A percentile compares a stretch with the other conserved stretches of the same genome.
Evolutionary conservation across 2,888 invertebrate genomes (phyloP).

Genomic region (Buathra laborator): DNA sequence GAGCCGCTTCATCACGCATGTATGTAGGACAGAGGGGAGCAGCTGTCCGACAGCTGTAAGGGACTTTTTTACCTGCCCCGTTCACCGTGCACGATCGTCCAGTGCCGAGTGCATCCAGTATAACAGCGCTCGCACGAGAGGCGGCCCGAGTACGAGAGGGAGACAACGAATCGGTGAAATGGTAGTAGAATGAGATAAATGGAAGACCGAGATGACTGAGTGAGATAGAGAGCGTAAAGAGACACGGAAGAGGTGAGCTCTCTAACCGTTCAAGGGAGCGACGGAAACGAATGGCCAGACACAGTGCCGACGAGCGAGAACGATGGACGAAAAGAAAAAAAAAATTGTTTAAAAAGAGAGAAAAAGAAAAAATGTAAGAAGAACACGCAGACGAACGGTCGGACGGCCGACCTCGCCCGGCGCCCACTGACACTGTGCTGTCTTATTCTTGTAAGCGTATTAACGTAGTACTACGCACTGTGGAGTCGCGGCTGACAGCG

Average conservation of each 20-base stretch:
- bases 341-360: neutral
- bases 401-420: constrained; percentile 47
- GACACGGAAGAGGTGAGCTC: constrained; percentile 45
- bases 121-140: constrained; percentile 63
- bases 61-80: constrained; percentile 84
- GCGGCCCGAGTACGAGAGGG: constrained; percentile 32
- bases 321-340: constrained; percentile 19
- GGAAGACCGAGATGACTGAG: constrained; percentile 47
- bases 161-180: constrained; percentile 31
- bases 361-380: constrained; percentile 18
- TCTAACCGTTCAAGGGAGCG: constrained; percentile 8
- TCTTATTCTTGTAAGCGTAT: constrained; percentile 15
- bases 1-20: constrained; percentile 81
- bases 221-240: constrained; percentile 50
- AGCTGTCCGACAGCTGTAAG: constrained; percentile 85
- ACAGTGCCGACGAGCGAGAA: constrained; percentile 19
- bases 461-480: constrained; percentile 20
- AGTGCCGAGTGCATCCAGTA: constrained; percentile 73
- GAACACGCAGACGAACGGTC: constrained; percentile 46
- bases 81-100: constrained; percentile 76
- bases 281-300: constrained; percentile 40
- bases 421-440: constrained; percentile 24
- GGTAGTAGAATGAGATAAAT: constrained; percentile 35
- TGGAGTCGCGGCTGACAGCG: neutral
- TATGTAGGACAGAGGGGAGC: constrained; percentile 84